These are phyloP conservation scores for Ia io DNA, from an alignment of 2,113 vertebrate genomes.

Conservation along the genomic window DNA sequence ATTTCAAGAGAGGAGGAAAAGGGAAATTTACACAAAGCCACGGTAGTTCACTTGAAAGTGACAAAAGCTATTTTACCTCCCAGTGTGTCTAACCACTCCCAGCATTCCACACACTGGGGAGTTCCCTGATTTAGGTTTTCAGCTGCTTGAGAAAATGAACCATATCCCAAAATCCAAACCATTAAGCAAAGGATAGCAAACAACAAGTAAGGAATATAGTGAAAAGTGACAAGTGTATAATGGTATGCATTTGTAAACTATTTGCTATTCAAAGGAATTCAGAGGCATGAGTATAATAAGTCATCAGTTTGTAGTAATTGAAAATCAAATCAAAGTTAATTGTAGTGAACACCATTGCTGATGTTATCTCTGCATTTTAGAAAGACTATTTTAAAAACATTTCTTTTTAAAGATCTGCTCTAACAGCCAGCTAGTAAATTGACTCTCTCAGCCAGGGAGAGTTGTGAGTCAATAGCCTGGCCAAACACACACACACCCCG, in stretches of 20 bases:
- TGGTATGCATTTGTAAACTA: background rate
- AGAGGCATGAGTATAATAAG: background rate
- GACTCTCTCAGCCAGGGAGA: background rate
- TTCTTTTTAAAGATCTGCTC: background rate
- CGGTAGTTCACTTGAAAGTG: background rate
- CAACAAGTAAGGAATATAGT: background rate
- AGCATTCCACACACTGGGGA: background rate
- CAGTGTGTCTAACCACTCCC: background rate
- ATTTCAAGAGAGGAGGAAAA: conserved; percentile 41
- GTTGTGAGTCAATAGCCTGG: background rate
- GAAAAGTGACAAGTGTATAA: background rate
- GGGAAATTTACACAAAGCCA: background rate
- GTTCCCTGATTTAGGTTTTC: background rate
- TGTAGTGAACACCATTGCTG: background rate
- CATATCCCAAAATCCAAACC: background rate
- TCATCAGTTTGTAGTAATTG: background rate
- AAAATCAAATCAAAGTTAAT: conserved; percentile 4
- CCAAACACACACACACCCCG: background rate
- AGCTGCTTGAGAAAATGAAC: background rate
- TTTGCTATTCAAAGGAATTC: background rate
- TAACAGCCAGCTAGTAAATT: background rate
- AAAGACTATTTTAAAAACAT: background rate
- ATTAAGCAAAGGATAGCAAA: background rate
- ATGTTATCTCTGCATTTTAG: background rate
- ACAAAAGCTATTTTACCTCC: background rate